A percentile compares a stretch with the other conserved stretches of the same genome.
These are phyloP conservation scores for Spodoptera picta DNA, from an alignment of 2,888 invertebrate species.

Conservation along the genomic window DNA sequence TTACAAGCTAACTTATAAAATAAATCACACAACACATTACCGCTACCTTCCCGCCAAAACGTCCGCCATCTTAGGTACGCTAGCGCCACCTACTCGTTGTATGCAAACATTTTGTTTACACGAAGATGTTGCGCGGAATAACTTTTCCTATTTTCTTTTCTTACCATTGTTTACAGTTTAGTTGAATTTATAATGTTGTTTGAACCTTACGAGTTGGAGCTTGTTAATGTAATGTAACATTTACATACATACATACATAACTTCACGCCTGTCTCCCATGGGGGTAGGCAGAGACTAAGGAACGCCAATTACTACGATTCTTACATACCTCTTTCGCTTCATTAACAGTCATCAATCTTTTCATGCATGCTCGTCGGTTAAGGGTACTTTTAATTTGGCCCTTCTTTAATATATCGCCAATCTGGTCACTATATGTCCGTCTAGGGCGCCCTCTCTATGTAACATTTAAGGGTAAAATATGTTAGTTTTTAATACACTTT, in stretches of 20 bases:
- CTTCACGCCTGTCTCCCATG: too few relatives aligned
- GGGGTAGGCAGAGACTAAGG: too few relatives aligned
- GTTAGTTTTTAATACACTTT: neutral
- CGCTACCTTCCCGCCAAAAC: constrained; percentile 19
- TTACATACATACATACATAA: too few relatives aligned
- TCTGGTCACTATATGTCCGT: too few relatives aligned
- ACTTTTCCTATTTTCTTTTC: constrained; percentile 65
- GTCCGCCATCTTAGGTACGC: neutral
- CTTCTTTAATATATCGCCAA: too few relatives aligned
- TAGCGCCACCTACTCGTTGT: constrained; percentile 45
- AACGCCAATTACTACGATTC: too few relatives aligned
- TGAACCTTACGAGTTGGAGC: constrained; percentile 1
- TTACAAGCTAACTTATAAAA: constrained; percentile 26
- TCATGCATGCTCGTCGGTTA: too few relatives aligned
- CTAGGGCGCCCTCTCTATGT: too few relatives aligned
- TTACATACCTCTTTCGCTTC: too few relatives aligned
- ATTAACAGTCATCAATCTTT: too few relatives aligned
- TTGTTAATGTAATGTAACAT: constrained; percentile 3
- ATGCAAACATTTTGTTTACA: constrained; percentile 67
- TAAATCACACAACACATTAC: constrained; percentile 39
- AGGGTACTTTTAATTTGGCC: too few relatives aligned
- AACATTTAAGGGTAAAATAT: neutral
- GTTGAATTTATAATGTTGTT: constrained; percentile 31
- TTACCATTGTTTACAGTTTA: constrained; percentile 44
- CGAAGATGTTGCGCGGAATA: constrained; percentile 57